Evolutionary conservation across 92 coral and sea anemone species (phyloP).

Genomic region (Nematostella vectensis): DNA sequence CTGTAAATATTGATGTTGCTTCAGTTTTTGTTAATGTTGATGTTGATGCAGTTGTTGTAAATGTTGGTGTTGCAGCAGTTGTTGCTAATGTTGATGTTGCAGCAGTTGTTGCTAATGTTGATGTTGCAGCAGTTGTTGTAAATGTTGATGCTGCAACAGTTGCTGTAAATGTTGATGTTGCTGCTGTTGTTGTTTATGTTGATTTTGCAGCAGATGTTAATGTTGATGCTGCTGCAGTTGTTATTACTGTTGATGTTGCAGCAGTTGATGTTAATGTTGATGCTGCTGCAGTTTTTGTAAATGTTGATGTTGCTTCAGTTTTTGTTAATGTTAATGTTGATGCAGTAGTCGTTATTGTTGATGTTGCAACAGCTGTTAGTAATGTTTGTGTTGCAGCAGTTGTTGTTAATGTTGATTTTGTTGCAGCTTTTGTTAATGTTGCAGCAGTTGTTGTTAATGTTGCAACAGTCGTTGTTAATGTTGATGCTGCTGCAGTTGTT

Average conservation of each 20-base stretch:
- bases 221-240: too few species aligned
- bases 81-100: background rate
- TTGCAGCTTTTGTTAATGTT: background rate
- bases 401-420: background rate
- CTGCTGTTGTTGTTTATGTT: background rate
- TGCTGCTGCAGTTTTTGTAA: background rate
- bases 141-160: background rate
- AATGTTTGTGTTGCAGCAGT: background rate
- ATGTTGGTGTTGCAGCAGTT: background rate
- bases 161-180: background rate
- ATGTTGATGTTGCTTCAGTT: background rate
- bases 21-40: background rate
- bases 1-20: too few species aligned
- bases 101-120: background rate
- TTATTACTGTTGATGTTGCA: background rate
- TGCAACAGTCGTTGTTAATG: background rate
- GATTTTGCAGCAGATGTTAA: background rate
- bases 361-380: background rate
- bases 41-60: background rate
- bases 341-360: background rate
- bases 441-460: background rate
- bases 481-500: too few species aligned
- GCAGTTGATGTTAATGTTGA: background rate
- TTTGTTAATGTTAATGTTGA: background rate
- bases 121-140: background rate